Evolutionary conservation across 2,888 invertebrate genomes (phyloP), one percentile per base, ranked within the genome.

Genomic region (Hypolimnas misippus): DNA sequence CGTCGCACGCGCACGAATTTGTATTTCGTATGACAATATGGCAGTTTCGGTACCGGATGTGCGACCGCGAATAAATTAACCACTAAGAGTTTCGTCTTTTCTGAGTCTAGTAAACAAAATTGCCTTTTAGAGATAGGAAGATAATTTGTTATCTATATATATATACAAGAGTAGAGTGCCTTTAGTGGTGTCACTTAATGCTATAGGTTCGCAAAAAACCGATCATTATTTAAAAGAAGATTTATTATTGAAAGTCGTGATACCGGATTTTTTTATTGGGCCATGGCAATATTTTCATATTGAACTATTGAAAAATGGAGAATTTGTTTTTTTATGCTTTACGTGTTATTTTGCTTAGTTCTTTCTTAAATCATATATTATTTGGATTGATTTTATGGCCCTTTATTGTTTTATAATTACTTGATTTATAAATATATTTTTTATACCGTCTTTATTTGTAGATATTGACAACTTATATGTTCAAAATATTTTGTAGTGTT

Each of bases 21-120:
- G 78, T 78, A 78, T 79, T 79, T 79, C 76, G 75, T 76, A 64
- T 78, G 79, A 84, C 82, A 83, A 79, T 81, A 81, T 80, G 76
- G 75, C 75, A 64, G 62, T 72, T 76, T 77, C 60, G 61, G 62
- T 57, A 46, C 65, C 70, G 71, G 71, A 71, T 70, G 63, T 68
- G 60, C 62, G 58, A 42, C 38, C 60, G 66, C 67, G 60, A 63
- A 63, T 66, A 54, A 55, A 46, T 46, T 55, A 57, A 7, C 46
- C 2, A 42, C 53, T 56, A 33, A 21, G 44, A 5, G 44, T 46
- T 46, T 21, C 3, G 44, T 21, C 44, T 46, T 16, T 14, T 42
- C 42, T 42, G 42, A 6, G 12, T 40, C 40, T 3, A 40, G 21
- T 46, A 46, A 46, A 46, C 6, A n/a, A 5, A 12, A 46, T 19